These are phyloP conservation scores for Physella acuta DNA, from an alignment of 1,140 invertebrate genomes.

Conservation along the genomic window DNA sequence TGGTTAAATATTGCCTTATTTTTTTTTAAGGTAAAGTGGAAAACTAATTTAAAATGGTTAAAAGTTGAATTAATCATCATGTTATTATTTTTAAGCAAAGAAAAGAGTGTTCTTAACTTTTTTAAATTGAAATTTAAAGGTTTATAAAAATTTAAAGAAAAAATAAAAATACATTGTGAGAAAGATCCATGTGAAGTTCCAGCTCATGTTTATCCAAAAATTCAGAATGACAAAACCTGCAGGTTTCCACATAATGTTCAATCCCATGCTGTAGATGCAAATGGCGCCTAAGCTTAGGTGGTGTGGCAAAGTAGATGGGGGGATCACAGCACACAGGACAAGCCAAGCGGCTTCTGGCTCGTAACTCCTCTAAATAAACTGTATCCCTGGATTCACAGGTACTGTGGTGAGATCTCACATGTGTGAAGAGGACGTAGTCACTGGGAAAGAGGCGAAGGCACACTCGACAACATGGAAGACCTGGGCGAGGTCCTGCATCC, in stretches of 20 bases:
- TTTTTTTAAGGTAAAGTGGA: not conserved
- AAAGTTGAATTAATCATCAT: not conserved
- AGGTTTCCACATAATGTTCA: slow-evolving; percentile 5
- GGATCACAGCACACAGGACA: slow-evolving; percentile 16
- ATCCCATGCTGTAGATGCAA: slow-evolving; percentile 8
- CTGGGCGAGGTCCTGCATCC: slow-evolving; percentile 2
- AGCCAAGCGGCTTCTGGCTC: slow-evolving; percentile 1
- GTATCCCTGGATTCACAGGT: not conserved
- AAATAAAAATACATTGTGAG: slow-evolving; percentile 1
- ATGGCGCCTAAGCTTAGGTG: slow-evolving; percentile 1
- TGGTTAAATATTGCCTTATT: no score
- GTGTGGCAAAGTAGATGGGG: not conserved
- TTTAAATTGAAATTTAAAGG: no score
- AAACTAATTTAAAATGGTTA: not conserved
- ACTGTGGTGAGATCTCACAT: slow-evolving; percentile 10
- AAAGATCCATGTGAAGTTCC: slow-evolving; percentile 5
- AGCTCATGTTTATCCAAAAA: slow-evolving; percentile 14
- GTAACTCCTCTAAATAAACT: slow-evolving; percentile 13
- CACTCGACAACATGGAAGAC: slow-evolving; percentile 13
- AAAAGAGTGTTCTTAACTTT: not conserved
- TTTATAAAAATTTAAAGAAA: not conserved
- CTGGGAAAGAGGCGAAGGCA: slow-evolving; percentile 21
- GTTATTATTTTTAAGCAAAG: not conserved
- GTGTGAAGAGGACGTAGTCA: slow-evolving; percentile 5
- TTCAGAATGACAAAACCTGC: slow-evolving; percentile 10